These are phyloP conservation scores for Serrognathus titanus DNA, from an alignment of 2,888 invertebrate genomes.

Conservation along the genomic window DNA sequence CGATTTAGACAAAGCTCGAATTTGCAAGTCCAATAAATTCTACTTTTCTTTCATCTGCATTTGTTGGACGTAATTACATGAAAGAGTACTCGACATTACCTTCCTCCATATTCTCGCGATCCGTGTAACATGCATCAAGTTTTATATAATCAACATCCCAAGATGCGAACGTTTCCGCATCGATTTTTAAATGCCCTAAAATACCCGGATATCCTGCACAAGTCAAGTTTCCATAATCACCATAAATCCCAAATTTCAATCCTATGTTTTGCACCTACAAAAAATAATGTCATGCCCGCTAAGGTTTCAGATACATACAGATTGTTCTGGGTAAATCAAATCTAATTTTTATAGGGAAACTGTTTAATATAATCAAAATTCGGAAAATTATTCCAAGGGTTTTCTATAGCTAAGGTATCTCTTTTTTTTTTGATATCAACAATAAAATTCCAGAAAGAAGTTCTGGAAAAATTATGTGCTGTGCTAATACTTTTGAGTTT, in stretches of 20 bases:
- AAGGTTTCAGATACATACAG: neutral
- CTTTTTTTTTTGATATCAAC: neutral
- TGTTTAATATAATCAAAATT: neutral
- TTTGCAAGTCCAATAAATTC: too few species aligned
- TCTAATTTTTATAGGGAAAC: too few species aligned
- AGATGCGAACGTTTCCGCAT: conserved; percentile 71
- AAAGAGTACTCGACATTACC: conserved; percentile 29
- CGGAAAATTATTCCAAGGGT: neutral
- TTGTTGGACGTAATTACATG: neutral
- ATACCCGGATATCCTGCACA: conserved; percentile 79
- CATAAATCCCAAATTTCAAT: conserved; percentile 77
- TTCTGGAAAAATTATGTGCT: too few species aligned
- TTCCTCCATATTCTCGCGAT: conserved; percentile 56
- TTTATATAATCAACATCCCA: conserved; percentile 83
- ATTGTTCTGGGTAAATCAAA: neutral
- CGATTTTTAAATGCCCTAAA: conserved; percentile 59
- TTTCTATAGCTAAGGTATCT: too few species aligned
- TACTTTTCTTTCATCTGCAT: too few species aligned
- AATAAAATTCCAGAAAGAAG: neutral
- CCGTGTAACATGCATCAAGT: conserved; percentile 75
- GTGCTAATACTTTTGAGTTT: neutral
- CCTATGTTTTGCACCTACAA: conserved; percentile 68
- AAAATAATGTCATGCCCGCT: neutral
- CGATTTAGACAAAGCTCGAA: too few species aligned
- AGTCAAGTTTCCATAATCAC: conserved; percentile 73